Evolutionary conservation across 2,797 vertebrate genomes (phyloP).

Genomic region (Alcedo quadribrachys): DNA sequence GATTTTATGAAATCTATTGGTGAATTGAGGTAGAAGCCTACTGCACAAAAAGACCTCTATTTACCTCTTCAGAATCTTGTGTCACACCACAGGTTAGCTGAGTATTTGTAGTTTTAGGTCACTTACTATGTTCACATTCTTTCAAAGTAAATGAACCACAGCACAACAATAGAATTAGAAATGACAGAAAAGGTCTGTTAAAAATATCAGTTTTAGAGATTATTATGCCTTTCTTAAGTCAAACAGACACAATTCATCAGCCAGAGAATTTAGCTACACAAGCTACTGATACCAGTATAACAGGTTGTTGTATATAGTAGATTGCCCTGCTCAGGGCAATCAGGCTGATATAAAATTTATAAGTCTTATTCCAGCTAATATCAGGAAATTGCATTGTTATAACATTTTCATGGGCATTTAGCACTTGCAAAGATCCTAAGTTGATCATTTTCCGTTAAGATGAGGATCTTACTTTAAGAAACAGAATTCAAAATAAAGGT

Average conservation of each 20-base stretch:
- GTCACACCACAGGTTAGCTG: neutral
- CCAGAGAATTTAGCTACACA: neutral
- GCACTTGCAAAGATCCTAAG: neutral
- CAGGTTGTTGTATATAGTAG: neutral
- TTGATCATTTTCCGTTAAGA: neutral
- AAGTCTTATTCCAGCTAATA: neutral
- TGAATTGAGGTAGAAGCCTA: neutral
- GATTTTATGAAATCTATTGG: neutral
- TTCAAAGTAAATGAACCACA: neutral
- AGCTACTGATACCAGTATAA: neutral
- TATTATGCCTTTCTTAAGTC: neutral
- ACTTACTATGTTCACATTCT: neutral
- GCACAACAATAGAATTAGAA: neutral
- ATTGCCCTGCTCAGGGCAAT: neutral
- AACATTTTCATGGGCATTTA: neutral
- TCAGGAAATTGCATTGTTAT: neutral
- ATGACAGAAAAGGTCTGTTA: neutral
- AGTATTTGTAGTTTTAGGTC: neutral
- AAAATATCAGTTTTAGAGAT: neutral
- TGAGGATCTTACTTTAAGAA: neutral
- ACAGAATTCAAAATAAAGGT: neutral
- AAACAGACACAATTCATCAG: neutral
- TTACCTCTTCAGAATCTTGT: neutral
- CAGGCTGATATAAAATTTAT: neutral
- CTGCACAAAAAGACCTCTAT: neutral